Base-by-base conservation (phyloP, 2,888 invertebrate genomes). In the Lottia gigantea region DNA sequence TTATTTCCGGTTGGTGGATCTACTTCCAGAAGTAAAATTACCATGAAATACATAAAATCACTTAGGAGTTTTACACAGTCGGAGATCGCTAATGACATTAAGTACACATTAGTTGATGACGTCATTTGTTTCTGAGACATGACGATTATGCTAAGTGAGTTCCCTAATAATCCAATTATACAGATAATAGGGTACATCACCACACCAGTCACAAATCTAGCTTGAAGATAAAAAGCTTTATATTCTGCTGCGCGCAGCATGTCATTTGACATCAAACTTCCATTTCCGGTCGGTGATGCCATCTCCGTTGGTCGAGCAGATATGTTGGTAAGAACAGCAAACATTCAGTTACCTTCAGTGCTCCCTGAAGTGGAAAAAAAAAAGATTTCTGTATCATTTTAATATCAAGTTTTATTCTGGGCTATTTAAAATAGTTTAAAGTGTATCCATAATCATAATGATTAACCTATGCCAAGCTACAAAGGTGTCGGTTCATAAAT, bases 21-120 rank as follows among this genome's bases (percentile, higher is more conserved):
- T 7, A 82, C 78, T 65, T 83, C 78, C 49, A 80, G 72, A 15
- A 86, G 71, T 3, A 86, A 73, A 14, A 84, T 84, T 25, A 84
- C 81, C 61, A 83, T 79, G 71, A 87, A 86, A 75, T 87, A 87
- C 2, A 87, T 76, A 49, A 85, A 78, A 74, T 87, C 87, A 66
- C 83, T 85, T 62, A 86, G 66, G n/a, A 87, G 78, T 72, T 87
- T 87, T 25, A 87, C 81, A 26, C 82, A 77, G 74, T 87, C 87
- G 0, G 86, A 82, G 14, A 86, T 79, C 0, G 87, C 85, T 47
- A 87, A 75, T 0, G 86, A 84, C n/a, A 82, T 76, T 14, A 87
- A 80, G 70, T 85, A 86, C 8, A 85, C 80, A 72, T 86, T 86
- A 15, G 87, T 87, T 12, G 87, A 87, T 15, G 87, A 83, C 45